Percentiles rank a stretch among this genome's conserved stretches.
Evolutionary conservation across 2,113 vertebrate species (phyloP).

Genomic region (Nycticebus coucang): DNA sequence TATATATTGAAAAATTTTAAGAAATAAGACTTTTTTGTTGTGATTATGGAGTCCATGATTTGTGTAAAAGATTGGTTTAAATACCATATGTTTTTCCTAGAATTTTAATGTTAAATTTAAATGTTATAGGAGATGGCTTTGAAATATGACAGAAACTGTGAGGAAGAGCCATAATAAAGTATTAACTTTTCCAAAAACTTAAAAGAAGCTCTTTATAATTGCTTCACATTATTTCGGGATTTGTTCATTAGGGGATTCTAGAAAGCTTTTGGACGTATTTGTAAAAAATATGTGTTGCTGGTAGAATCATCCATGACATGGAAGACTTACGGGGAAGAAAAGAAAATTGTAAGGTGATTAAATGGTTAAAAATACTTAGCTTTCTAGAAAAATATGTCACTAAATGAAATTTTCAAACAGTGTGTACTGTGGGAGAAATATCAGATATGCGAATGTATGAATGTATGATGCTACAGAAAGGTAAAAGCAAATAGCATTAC

Average conservation of each 20-base stretch:
- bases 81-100: background rate
- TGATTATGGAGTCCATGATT: background rate
- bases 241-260: background rate
- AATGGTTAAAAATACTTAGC: constrained; percentile 12
- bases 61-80: background rate
- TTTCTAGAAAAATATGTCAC: background rate
- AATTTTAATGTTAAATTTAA: background rate
- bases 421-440: background rate
- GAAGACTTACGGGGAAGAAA: background rate
- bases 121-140: background rate
- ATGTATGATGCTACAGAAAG: background rate
- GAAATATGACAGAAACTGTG: background rate
- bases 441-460: background rate
- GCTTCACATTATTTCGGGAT: background rate
- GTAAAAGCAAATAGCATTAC: background rate
- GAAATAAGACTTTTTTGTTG: background rate
- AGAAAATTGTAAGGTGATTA: constrained; percentile 20
- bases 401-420: background rate
- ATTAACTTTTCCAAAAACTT: background rate
- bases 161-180: background rate
- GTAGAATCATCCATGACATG: background rate
- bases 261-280: background rate
- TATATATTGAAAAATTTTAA: background rate
- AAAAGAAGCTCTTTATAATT: background rate
- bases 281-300: background rate